These are phyloP conservation scores for Eupleurogrammus muticus DNA, from an alignment of 2,797 vertebrate species.

Conservation along the genomic window DNA sequence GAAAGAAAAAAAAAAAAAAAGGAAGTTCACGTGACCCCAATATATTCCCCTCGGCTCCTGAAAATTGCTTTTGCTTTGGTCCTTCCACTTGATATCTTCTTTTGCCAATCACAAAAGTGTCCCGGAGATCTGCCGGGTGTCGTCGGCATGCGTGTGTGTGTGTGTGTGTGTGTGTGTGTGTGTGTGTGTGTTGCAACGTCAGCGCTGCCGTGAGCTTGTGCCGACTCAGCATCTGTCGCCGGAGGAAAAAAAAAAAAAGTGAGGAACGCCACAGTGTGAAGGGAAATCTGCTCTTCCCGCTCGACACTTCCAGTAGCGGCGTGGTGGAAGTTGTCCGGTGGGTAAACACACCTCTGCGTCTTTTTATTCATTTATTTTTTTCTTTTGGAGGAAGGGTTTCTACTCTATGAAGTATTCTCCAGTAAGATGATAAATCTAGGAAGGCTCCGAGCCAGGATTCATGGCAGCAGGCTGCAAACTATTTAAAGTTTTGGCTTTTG, in stretches of 20 bases:
- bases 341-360: constrained; percentile 51
- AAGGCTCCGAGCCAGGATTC: no score
- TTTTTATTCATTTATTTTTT: no score
- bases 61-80: constrained; percentile 75
- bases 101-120: constrained; percentile 72
- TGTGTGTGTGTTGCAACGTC: no score
- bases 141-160: no score
- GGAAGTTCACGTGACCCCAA: constrained; percentile 76
- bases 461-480: no score
- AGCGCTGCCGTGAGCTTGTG: no score
- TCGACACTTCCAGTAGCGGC: no score
- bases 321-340: constrained; percentile 42
- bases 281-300: constrained; percentile 56
- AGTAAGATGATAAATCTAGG: constrained; percentile 44
- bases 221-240: constrained; percentile 77
- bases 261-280: constrained; percentile 58
- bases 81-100: constrained; percentile 75
- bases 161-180: constrained; percentile 58
- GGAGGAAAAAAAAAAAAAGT: no score
- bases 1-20: constrained; percentile 46
- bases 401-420: constrained; percentile 39
- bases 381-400: constrained; percentile 33
- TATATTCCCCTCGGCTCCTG: constrained; percentile 65
- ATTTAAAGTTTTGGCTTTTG: no score
- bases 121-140: constrained; percentile 58